Evolutionary conservation across 1,140 invertebrate genomes (phyloP).

Genomic region (Saccostrea echinata): DNA sequence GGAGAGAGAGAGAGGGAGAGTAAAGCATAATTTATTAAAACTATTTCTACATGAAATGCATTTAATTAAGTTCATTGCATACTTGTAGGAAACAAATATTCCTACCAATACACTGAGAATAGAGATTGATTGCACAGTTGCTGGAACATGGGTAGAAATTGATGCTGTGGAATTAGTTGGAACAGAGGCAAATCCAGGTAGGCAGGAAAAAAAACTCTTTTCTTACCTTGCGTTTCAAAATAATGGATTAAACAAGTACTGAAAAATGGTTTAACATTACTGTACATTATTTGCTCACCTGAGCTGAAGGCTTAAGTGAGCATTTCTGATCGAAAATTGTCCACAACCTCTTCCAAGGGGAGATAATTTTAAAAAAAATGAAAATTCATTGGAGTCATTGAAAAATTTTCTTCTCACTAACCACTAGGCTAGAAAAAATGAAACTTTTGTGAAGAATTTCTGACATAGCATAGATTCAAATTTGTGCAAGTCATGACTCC

Average conservation of each 20-base stretch:
- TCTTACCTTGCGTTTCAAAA: not conserved
- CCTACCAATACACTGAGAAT: not conserved
- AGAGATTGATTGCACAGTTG: not conserved
- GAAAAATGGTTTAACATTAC: not conserved
- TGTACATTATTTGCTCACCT: too few relatives aligned
- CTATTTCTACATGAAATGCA: not conserved
- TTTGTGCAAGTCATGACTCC: too few relatives aligned
- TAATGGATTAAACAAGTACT: not conserved
- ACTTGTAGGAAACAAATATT: not conserved
- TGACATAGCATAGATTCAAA: too few relatives aligned
- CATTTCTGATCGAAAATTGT: too few relatives aligned
- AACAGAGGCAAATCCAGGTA: slow-evolving; percentile 22
- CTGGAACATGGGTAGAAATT: slow-evolving; percentile 17
- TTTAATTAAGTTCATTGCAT: not conserved
- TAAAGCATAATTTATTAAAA: too few relatives aligned
- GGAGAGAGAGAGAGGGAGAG: not conserved
- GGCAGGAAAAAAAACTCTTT: not conserved
- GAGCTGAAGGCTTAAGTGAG: too few relatives aligned
- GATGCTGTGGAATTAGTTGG: slow-evolving; percentile 36
- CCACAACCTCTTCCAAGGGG: too few relatives aligned
- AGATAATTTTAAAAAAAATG: too few relatives aligned
- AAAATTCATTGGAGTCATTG: too few relatives aligned
- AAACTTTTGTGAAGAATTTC: too few relatives aligned
- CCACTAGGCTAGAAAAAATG: too few relatives aligned
- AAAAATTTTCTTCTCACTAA: too few relatives aligned